phyloP scores from a whole-genome alignment of 1,140 invertebrate species.

The Ylistrum balloti region DNA sequence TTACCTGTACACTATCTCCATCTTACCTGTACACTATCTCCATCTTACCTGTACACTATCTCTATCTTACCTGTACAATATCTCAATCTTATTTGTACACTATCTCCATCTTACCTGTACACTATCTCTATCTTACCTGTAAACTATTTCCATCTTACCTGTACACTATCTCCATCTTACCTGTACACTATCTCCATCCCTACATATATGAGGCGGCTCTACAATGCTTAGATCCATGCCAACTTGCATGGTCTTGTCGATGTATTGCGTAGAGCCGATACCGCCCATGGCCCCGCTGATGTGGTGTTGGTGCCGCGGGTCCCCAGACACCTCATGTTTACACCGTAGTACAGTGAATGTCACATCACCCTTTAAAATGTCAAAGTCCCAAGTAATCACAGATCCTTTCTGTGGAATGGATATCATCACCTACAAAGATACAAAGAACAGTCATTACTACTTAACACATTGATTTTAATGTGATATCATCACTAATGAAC shows the following conservation, averaged over 20 bases:
- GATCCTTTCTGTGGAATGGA: conserved; percentile 92
- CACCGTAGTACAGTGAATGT: conserved; percentile 93
- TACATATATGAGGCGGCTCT: conserved; percentile 91
- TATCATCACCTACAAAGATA: conserved; percentile 85
- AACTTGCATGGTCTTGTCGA: conserved; percentile 91
- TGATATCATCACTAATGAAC: too few species aligned
- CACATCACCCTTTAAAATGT: conserved; percentile 94
- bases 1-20: too few species aligned
- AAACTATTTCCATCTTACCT: too few species aligned
- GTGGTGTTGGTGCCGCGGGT: conserved; percentile 78
- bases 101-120: too few species aligned
- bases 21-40: too few species aligned
- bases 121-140: too few species aligned
- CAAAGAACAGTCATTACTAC: neutral
- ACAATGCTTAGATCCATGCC: conserved; percentile 91
- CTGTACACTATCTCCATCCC: conserved; percentile 97
- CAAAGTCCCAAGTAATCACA: conserved; percentile 98
- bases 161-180: too few species aligned
- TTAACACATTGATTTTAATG: too few species aligned
- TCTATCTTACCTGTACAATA: too few species aligned
- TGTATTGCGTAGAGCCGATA: conserved; percentile 81
- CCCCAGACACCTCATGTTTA: conserved; percentile 82
- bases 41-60: too few species aligned
- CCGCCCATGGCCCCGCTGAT: conserved; percentile 77
- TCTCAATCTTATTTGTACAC: too few species aligned